phyloP scores from a whole-genome alignment of 1,140 invertebrate species.

The Telenomus remus region DNA sequence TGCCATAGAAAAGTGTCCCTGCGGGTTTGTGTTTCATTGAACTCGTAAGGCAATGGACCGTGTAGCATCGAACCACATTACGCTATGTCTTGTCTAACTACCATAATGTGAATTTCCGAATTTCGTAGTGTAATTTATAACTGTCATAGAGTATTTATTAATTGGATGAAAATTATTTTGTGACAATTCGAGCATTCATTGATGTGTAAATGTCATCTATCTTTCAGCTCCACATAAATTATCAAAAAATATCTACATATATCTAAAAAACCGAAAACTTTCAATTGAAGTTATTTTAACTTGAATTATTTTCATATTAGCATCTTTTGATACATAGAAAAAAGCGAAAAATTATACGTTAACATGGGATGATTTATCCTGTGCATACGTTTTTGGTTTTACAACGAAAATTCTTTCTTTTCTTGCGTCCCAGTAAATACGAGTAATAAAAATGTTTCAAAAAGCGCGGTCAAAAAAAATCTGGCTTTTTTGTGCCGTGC shows the following conservation, averaged over 20 bases:
- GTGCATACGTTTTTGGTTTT: slow-evolving; percentile 12
- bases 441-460: slow-evolving; percentile 26
- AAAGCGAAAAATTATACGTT: slow-evolving; percentile 13
- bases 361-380: slow-evolving; percentile 28
- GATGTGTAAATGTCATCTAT: too few species aligned
- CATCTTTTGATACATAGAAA: too few species aligned
- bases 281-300: too few species aligned
- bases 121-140: background rate
- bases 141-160: too few species aligned
- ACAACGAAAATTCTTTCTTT: slow-evolving; percentile 5
- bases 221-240: too few species aligned
- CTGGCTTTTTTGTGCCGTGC: slow-evolving; percentile 27
- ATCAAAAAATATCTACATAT: too few species aligned
- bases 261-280: too few species aligned
- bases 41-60: slow-evolving; percentile 19
- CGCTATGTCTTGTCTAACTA: background rate
- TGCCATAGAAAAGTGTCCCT: slow-evolving; percentile 14
- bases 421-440: slow-evolving; percentile 17
- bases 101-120: background rate
- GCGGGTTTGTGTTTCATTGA: slow-evolving; percentile 12
- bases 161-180: background rate
- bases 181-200: too few species aligned
- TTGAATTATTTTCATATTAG: too few species aligned
- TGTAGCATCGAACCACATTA: slow-evolving; percentile 3
- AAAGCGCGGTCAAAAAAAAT: slow-evolving; percentile 30